Evolutionary conservation across 2,888 invertebrate genomes (phyloP).

Genomic region (Hirudinaria manillensis): DNA sequence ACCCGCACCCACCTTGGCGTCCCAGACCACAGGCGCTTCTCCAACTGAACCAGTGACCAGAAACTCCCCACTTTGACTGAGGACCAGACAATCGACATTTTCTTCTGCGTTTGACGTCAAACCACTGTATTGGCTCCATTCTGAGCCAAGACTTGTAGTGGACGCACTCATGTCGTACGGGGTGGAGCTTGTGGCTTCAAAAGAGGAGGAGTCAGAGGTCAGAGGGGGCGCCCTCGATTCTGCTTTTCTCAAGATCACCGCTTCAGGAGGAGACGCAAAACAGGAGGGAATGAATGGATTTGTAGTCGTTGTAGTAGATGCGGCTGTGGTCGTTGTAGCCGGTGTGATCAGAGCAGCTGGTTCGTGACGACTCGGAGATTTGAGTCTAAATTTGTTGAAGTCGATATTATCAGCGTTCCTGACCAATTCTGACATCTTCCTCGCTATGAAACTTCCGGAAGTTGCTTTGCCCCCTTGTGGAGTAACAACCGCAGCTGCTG

Average conservation of each 20-base stretch:
- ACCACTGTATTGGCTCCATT: background rate
- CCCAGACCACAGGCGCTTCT: constrained; percentile 13
- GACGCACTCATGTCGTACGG: background rate
- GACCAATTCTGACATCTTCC: no score
- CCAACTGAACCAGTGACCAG: constrained; percentile 11
- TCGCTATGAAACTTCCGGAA: no score
- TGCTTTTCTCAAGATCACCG: background rate
- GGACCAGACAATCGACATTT: background rate
- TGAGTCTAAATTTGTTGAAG: background rate
- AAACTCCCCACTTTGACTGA: background rate
- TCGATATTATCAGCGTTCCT: background rate
- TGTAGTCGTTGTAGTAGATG: background rate
- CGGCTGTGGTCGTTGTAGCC: background rate
- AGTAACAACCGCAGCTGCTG: background rate
- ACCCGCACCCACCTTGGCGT: constrained; percentile 16
- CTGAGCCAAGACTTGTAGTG: background rate
- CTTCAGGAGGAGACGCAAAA: background rate
- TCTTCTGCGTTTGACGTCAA: background rate
- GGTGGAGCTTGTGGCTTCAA: background rate
- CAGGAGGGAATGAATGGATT: constrained; percentile 3
- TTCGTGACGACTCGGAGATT: no score
- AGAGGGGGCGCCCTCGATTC: background rate
- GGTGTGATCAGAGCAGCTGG: background rate
- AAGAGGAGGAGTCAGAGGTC: background rate
- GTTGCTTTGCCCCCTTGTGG: no score